phyloP scores from a whole-genome alignment of 2,113 vertebrate genomes.

The Zosterops hypoxanthus region DNA sequence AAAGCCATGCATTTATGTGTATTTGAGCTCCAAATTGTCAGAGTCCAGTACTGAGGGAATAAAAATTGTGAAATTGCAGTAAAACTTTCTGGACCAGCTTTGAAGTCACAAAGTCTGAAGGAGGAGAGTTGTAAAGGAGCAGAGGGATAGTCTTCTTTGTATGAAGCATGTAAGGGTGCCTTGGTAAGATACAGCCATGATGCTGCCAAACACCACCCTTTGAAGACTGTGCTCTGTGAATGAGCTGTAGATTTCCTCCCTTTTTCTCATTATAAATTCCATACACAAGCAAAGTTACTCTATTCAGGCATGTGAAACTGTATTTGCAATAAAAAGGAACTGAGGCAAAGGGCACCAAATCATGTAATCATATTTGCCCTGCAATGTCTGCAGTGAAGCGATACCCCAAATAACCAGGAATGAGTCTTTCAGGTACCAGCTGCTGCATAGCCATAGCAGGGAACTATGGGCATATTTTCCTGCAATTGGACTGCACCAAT shows the following conservation, averaged over 20 bases:
- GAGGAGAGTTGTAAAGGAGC: background rate
- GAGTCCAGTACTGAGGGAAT: background rate
- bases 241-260: background rate
- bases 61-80: background rate
- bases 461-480: background rate
- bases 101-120: background rate
- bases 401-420: background rate
- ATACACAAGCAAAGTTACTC: background rate
- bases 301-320: background rate
- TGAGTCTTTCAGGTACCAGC: background rate
- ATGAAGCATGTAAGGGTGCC: background rate
- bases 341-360: background rate
- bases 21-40: background rate
- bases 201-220: background rate
- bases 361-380: background rate
- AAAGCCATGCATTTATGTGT: background rate
- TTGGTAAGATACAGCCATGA: background rate
- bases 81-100: background rate
- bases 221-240: background rate
- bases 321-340: background rate
- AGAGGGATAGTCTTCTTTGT: background rate
- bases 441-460: background rate
- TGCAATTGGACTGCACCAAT: background rate
- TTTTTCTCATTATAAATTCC: background rate
- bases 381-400: fast-evolving